Percentiles rank a stretch among this genome's conserved stretches.
Conservation (phyloP, 1,140 invertebrate species). For the Drosophila miranda region DNA sequence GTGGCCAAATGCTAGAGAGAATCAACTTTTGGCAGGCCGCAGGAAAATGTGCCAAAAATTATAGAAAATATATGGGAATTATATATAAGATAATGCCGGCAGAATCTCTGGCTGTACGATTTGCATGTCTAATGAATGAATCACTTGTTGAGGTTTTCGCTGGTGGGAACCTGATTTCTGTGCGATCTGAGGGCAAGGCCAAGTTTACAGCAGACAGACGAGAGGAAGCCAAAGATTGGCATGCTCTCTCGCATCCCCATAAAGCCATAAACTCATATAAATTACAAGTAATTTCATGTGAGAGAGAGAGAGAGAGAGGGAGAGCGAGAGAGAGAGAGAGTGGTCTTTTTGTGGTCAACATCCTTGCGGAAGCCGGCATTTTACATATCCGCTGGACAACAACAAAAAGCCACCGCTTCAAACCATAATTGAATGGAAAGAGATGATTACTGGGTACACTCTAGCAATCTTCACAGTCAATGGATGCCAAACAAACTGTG, state of each 20-base stretch:
- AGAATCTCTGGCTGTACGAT: conserved; percentile 5
- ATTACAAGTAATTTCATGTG: conserved; percentile 41
- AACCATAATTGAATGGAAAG: conserved; percentile 19
- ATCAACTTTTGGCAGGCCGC: conserved; percentile 28
- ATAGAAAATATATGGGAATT: conserved; percentile 12
- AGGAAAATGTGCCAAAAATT: conserved; percentile 28
- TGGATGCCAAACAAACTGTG: conserved; percentile 48
- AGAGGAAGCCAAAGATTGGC: background rate
- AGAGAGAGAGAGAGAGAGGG: background rate
- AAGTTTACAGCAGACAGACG: conserved; percentile 19
- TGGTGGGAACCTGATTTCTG: conserved; percentile 14
- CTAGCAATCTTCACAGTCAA: conserved; percentile 51
- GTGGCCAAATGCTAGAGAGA: conserved; percentile 12
- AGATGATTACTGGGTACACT: conserved; percentile 20
- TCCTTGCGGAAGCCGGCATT: conserved; percentile 53
- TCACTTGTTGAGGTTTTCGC: conserved; percentile 29
- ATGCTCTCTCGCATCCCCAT: conserved; percentile 16
- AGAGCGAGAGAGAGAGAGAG: background rate
- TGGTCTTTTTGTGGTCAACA: conserved; percentile 22
- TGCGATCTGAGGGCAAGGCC: conserved; percentile 41
- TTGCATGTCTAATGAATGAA: conserved; percentile 29
- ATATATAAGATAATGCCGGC: conserved; percentile 35
- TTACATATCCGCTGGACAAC: conserved; percentile 45
- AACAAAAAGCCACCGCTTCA: conserved; percentile 5
- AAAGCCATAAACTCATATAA: conserved; percentile 6